Conservation (phyloP, 1,140 invertebrate species). For the Harlomillsia oculata region DNA sequence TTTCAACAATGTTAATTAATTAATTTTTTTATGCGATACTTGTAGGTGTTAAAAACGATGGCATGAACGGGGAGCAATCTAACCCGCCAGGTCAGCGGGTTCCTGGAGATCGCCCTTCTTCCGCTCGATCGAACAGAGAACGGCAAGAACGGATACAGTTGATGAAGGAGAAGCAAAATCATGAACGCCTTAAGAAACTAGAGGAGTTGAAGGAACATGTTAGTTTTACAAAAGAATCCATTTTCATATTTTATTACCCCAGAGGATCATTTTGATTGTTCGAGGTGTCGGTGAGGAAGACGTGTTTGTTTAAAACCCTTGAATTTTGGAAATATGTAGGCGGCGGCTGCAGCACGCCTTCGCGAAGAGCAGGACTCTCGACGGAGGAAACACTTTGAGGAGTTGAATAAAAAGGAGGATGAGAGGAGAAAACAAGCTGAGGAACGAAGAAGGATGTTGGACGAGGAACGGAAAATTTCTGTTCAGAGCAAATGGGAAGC, state of each 20-base stretch:
- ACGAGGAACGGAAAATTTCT: slow-evolving; percentile 22
- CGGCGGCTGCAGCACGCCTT: slow-evolving; percentile 19
- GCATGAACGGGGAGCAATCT: slow-evolving; percentile 16
- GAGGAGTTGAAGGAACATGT: slow-evolving; percentile 35
- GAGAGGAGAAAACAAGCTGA: slow-evolving; percentile 32
- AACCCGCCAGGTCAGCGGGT: not conserved
- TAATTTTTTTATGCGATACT: not conserved
- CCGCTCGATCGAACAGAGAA: slow-evolving; percentile 11
- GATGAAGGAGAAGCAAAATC: slow-evolving; percentile 29
- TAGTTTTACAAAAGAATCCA: no score
- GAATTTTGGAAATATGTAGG: slow-evolving; percentile 14
- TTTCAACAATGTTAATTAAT: not conserved
- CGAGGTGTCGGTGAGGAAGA: not conserved
- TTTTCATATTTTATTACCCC: no score
- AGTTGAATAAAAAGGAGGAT: slow-evolving; percentile 29
- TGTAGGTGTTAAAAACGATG: slow-evolving; percentile 32
- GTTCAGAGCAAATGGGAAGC: slow-evolving; percentile 28
- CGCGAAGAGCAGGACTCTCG: slow-evolving; percentile 31
- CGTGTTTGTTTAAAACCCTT: not conserved
- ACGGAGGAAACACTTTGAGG: slow-evolving; percentile 30
- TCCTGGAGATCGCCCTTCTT: not conserved
- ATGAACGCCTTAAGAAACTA: slow-evolving; percentile 31
- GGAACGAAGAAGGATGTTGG: slow-evolving; percentile 24
- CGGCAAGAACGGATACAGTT: slow-evolving; percentile 20
- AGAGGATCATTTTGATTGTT: not conserved